These are phyloP conservation scores for Papilio polytes DNA, from an alignment of 1,140 invertebrate species.

Conservation along the genomic window DNA sequence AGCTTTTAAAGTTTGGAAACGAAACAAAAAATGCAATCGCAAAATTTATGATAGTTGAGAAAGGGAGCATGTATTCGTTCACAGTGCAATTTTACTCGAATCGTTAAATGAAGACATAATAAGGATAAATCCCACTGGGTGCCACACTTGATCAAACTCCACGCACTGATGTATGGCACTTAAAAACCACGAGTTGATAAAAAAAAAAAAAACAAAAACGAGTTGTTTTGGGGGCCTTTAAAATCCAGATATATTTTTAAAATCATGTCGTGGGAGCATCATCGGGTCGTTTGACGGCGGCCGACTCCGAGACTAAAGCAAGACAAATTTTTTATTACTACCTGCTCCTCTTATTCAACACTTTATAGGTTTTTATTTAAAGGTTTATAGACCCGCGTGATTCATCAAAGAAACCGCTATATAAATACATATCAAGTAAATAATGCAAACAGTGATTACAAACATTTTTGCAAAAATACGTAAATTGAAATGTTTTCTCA, in stretches of 20 bases:
- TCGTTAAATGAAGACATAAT: conserved; percentile 39
- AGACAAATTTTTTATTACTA: conserved; percentile 75
- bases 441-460: neutral
- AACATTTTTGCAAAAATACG: neutral
- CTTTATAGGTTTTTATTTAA: too few relatives aligned
- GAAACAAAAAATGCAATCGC: neutral
- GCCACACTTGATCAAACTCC: conserved; percentile 17
- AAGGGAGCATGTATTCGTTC: neutral
- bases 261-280: conserved; percentile 74
- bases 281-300: conserved; percentile 68
- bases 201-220: conserved; percentile 52
- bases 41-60: neutral
- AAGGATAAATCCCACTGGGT: conserved; percentile 32
- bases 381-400: conserved; percentile 63
- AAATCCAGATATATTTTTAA: conserved; percentile 73
- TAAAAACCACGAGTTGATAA: conserved; percentile 46
- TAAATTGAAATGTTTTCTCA: neutral
- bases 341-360: conserved; percentile 72
- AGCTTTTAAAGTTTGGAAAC: neutral
- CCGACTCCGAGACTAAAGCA: conserved; percentile 58
- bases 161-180: conserved; percentile 25
- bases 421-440: conserved; percentile 17
- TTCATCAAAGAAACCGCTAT: conserved; percentile 66
- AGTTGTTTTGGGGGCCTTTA: conserved; percentile 55
- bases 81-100: neutral